Evolutionary conservation across 2,888 invertebrate genomes (phyloP).

Genomic region (Eilema griseolum): DNA sequence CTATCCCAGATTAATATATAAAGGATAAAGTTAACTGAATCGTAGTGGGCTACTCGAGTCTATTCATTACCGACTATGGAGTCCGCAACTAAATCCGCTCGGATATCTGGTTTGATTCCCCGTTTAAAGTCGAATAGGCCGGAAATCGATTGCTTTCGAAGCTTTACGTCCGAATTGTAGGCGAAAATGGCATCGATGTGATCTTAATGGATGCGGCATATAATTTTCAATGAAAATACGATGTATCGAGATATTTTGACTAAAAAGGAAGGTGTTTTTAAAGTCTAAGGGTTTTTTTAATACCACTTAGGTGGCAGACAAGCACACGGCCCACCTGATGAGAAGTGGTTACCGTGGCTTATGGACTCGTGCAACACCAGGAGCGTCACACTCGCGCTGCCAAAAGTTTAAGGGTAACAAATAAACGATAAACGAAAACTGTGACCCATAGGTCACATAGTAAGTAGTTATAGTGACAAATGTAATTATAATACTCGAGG

Average conservation of each 20-base stretch:
- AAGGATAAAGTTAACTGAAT: slow-evolving; percentile 62
- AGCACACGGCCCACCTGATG: too few relatives aligned
- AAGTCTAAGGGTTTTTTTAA: too few relatives aligned
- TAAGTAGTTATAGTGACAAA: not conserved
- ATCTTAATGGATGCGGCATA: slow-evolving; percentile 26
- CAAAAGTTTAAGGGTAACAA: too few relatives aligned
- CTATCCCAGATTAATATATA: slow-evolving; percentile 43
- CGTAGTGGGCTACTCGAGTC: slow-evolving; percentile 64
- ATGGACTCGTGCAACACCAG: too few relatives aligned
- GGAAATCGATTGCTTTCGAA: slow-evolving; percentile 86
- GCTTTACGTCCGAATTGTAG: slow-evolving; percentile 73
- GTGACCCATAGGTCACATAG: not conserved
- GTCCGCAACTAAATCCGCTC: slow-evolving; percentile 81
- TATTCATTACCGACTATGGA: slow-evolving; percentile 79
- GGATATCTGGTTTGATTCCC: slow-evolving; percentile 84
- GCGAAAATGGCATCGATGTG: slow-evolving; percentile 46
- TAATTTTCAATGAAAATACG: not conserved
- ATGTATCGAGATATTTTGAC: not conserved
- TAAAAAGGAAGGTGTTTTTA: too few relatives aligned
- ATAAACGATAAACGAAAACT: too few relatives aligned
- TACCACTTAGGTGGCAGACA: too few relatives aligned
- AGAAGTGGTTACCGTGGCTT: too few relatives aligned
- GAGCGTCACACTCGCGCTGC: too few relatives aligned
- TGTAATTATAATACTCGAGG: too few relatives aligned
- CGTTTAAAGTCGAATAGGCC: slow-evolving; percentile 86